A percentile compares a stretch with the other conserved stretches of the same genome.
Conservation (phyloP, 2,113 vertebrate species). For the Leucopternis melanops region DNA sequence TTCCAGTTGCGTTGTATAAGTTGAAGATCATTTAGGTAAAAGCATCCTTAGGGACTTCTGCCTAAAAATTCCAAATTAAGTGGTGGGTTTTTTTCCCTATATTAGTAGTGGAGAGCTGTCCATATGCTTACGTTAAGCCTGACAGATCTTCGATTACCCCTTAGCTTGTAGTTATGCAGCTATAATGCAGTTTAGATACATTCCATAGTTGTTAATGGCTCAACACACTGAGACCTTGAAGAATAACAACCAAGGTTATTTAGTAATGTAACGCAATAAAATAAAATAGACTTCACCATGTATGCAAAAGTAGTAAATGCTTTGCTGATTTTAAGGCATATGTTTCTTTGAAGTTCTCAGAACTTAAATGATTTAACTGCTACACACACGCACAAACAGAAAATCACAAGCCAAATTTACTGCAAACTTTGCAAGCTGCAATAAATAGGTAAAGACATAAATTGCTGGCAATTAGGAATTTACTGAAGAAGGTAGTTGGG, state of each 20-base stretch:
- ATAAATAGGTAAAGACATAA: slow-evolving; percentile 62
- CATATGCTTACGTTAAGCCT: slow-evolving; percentile 70
- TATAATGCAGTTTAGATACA: slow-evolving; percentile 39
- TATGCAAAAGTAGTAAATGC: slow-evolving; percentile 39
- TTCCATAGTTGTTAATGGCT: slow-evolving; percentile 57
- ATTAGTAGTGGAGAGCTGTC: slow-evolving; percentile 18
- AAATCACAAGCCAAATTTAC: slow-evolving; percentile 40
- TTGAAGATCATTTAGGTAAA: slow-evolving; percentile 52
- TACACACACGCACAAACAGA: not conserved
- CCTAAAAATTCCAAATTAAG: slow-evolving; percentile 55
- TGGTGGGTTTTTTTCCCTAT: not conserved
- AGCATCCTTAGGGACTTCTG: slow-evolving; percentile 26
- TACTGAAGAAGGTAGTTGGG: slow-evolving; percentile 34
- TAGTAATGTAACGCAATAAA: slow-evolving; percentile 34
- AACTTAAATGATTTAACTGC: slow-evolving; percentile 51
- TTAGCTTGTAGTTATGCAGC: slow-evolving; percentile 56
- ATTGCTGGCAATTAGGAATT: slow-evolving; percentile 68
- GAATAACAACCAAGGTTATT: slow-evolving; percentile 70
- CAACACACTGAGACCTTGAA: slow-evolving; percentile 62
- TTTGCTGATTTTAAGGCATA: slow-evolving; percentile 51
- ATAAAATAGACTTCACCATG: slow-evolving; percentile 3
- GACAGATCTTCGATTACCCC: slow-evolving; percentile 65
- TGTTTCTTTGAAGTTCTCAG: slow-evolving; percentile 38
- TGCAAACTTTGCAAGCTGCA: slow-evolving; percentile 36
- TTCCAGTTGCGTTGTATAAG: not conserved